These are phyloP conservation scores for Laticauda laticaudata DNA, from an alignment of 2,113 vertebrate genomes.

Conservation along the genomic window DNA sequence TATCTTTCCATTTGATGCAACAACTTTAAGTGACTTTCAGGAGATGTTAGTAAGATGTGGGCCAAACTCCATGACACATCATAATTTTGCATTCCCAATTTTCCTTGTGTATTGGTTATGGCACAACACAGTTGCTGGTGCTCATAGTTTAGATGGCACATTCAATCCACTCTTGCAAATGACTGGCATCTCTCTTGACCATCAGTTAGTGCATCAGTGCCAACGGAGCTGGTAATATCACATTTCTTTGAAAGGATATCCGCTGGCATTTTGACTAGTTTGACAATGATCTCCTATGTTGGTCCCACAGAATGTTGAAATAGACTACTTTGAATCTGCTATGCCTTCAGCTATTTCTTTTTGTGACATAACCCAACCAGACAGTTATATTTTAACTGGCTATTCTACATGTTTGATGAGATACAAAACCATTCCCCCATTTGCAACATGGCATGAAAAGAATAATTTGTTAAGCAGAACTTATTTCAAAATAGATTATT, in stretches of 20 bases:
- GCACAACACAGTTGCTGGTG: background rate
- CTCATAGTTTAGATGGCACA: background rate
- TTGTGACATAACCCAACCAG: conserved; percentile 13
- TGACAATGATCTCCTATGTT: background rate
- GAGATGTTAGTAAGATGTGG: background rate
- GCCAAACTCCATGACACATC: background rate
- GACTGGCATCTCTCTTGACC: conserved; percentile 9
- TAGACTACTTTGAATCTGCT: background rate
- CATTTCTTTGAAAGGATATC: background rate
- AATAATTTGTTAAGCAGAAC: conserved; percentile 43
- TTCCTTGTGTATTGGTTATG: background rate
- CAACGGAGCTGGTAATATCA: background rate
- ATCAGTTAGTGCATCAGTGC: background rate
- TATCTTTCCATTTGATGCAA: background rate
- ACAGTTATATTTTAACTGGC: conserved; percentile 31
- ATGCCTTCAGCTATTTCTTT: conserved; percentile 10
- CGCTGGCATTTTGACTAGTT: conserved; percentile 22
- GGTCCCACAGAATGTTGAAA: accelerated
- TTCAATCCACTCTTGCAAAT: background rate
- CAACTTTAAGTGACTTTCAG: background rate
- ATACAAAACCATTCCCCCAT: background rate
- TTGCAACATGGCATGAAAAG: conserved; percentile 21
- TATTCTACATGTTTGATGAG: conserved; percentile 7
- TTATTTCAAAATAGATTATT: conserved; percentile 38
- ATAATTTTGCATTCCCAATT: background rate